A percentile compares a stretch with the other conserved stretches of the same genome.
phyloP scores from a whole-genome alignment of 1,140 invertebrate genomes.

The Fopius arisanus region DNA sequence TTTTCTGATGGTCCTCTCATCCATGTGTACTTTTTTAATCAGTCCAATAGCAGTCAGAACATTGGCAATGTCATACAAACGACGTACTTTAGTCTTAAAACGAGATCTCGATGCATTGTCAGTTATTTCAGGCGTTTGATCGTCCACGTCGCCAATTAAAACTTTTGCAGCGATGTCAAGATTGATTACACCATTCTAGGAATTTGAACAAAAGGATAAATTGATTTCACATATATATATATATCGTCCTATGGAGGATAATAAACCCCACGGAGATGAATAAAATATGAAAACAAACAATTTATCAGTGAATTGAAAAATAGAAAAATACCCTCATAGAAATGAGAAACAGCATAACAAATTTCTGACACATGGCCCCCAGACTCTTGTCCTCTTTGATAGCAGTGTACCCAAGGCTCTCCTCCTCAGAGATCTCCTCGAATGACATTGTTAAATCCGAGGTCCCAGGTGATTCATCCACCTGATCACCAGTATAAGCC shows the following conservation, averaged over 20 bases:
- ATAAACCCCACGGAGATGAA: constrained; percentile 26
- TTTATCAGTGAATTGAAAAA: not conserved
- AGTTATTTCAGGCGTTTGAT: constrained; percentile 49
- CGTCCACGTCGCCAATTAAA: constrained; percentile 67
- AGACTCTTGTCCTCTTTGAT: constrained; percentile 69
- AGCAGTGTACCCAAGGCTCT: constrained; percentile 29
- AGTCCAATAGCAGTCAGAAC: constrained; percentile 75
- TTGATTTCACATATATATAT: no score
- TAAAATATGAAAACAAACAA: constrained; percentile 24
- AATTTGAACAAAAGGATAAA: not conserved
- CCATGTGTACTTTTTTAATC: constrained; percentile 71
- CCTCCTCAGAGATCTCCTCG: constrained; percentile 34
- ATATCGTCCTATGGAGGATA: no score
- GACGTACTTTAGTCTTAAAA: constrained; percentile 73
- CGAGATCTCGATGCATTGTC: constrained; percentile 59
- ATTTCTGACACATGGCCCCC: constrained; percentile 76
- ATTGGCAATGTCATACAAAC: constrained; percentile 80
- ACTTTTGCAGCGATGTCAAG: constrained; percentile 75
- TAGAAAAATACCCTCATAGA: constrained; percentile 65
- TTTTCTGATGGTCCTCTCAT: constrained; percentile 68
- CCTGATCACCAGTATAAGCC: constrained; percentile 37
- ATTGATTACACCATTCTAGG: constrained; percentile 73
- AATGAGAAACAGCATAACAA: constrained; percentile 77
- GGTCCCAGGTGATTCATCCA: constrained; percentile 20
- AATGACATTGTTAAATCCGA: constrained; percentile 30